Evolutionary conservation across 2,113 vertebrate species (phyloP).

Genomic region (Hippocampus zosterae): DNA sequence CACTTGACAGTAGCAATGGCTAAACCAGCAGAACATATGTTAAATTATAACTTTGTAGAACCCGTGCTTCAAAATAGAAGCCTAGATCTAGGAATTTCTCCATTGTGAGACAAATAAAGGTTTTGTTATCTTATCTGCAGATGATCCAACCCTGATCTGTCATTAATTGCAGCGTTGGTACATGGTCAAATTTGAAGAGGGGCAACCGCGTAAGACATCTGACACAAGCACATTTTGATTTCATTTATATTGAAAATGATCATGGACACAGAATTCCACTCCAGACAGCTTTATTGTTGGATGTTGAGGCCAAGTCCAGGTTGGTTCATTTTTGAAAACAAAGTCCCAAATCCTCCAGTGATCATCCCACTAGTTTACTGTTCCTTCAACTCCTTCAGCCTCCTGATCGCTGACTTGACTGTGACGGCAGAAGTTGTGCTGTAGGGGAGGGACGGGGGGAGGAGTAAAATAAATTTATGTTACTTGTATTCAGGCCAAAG

Average conservation of each 20-base stretch:
- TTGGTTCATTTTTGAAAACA: constrained; percentile 53
- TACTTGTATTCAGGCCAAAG: not conserved
- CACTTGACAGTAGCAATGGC: no score
- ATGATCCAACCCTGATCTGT: no score
- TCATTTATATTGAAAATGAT: not conserved
- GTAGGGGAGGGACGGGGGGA: constrained; percentile 47
- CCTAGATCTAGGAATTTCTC: no score
- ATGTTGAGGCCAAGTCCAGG: constrained; percentile 51
- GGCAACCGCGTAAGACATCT: not conserved
- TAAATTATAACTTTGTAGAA: no score
- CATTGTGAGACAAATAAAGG: no score
- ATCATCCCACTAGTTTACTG: constrained; percentile 76
- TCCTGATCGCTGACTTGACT: constrained; percentile 97
- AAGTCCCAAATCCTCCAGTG: constrained; percentile 59
- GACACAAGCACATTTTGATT: not conserved
- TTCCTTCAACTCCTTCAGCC: constrained; percentile 97
- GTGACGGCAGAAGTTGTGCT: constrained; percentile 98
- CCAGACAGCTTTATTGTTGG: constrained; percentile 63
- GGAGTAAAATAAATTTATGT: not conserved
- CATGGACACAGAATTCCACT: constrained; percentile 44
- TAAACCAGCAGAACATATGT: not conserved
- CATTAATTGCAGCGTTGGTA: no score
- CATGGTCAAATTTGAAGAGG: no score
- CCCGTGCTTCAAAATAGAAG: no score
- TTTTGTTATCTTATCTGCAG: no score